These are phyloP conservation scores for Cantharis rufa DNA, from an alignment of 2,888 invertebrate species.

Conservation along the genomic window DNA sequence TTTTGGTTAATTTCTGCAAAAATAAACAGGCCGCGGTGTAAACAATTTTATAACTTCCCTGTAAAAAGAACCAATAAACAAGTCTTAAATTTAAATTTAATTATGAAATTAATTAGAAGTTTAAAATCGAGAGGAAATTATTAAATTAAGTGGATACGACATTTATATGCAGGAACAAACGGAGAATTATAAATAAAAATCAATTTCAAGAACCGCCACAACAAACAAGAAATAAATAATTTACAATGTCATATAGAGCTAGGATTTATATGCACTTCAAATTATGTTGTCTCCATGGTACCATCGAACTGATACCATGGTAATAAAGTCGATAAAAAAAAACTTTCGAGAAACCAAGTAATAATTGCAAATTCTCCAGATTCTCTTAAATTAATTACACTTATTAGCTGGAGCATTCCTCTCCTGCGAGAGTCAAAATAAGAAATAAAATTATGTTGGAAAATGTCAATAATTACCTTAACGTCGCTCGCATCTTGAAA, in stretches of 20 bases:
- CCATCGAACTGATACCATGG: too few species aligned
- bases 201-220: background rate
- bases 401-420: background rate
- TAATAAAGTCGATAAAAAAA: background rate
- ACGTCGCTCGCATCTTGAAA: too few species aligned
- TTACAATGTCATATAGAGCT: background rate
- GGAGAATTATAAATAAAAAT: background rate
- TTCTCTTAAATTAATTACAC: background rate
- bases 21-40: background rate
- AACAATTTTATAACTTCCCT: background rate
- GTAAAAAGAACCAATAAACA: background rate
- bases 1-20: background rate
- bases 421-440: background rate
- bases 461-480: background rate
- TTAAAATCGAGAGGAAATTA: background rate
- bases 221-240: background rate
- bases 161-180: background rate
- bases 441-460: background rate
- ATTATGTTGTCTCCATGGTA: background rate
- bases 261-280: background rate
- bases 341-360: background rate
- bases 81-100: background rate
- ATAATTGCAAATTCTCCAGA: background rate
- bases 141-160: background rate
- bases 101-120: background rate